Evolutionary conservation across 2,113 vertebrate genomes (phyloP), one percentile per base, ranked within the genome.

Genomic region (Pangasianodon hypophthalmus): DNA sequence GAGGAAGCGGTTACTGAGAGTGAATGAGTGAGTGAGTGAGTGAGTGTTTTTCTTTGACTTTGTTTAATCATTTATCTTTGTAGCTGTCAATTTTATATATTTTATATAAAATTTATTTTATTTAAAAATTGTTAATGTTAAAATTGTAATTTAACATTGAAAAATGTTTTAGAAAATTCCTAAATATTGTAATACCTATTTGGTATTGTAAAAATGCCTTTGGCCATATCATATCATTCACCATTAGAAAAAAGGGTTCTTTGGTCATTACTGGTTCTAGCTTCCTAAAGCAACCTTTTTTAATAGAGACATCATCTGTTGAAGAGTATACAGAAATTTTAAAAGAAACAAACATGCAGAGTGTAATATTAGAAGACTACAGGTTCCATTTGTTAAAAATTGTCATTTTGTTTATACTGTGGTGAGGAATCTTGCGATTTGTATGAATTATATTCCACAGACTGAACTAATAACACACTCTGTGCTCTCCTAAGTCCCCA

Each of bases 391-490:
- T 54, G 46, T 58, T 83, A 13, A 41, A 58, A 24, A 11, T 83
- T 37, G 52, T 58, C 81, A 83, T 83, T 60, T 75, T 87, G 67
- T 87, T 56, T 58, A 73, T 73, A 26, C 85, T 29, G 24, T 87
- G 54, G 54, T 79, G 26, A 79, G 13, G 16, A 87, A 44, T 19
- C 26, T 29, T 60, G 24, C 37, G 54, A 41, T 26, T n/a, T 79
- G 69, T 32, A 73, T 69, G 24, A 86, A 73, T 73, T 44, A 44
- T 58, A 60, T 32, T 58, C 54, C 32, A 83, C 54, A 86, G 16
- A 86, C 3, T 86, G 29, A 48, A 86, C 13, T 83, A 58, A 83
- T 58, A 58, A 58, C 81, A 41, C 8, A 56, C 19, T 60, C 24
- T 62, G 21, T 84, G 21, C 21, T 84, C 56, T 84, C 37, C 26